Evolutionary conservation across 2,113 vertebrate genomes (phyloP).

Genomic region (Oxygymnocypris stewartii): DNA sequence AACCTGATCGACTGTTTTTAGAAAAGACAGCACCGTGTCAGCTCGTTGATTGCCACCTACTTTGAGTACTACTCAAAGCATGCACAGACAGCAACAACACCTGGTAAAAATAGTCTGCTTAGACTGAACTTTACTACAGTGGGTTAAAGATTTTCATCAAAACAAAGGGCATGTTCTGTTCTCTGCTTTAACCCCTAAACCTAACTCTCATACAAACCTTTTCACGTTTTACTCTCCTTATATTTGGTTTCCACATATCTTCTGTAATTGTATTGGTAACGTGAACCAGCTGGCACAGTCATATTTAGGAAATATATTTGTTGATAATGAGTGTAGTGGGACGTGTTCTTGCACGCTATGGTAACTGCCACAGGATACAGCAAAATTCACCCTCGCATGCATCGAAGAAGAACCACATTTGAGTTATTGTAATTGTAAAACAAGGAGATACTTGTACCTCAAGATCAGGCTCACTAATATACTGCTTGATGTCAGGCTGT

Average conservation of each 20-base stretch:
- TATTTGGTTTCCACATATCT: background rate
- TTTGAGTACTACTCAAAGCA: conserved; percentile 21
- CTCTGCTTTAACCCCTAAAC: background rate
- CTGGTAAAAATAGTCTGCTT: conserved; percentile 15
- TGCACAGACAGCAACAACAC: background rate
- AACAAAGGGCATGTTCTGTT: background rate
- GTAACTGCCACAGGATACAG: conserved; percentile 72
- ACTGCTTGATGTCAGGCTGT: conserved; percentile 59
- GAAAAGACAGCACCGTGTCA: conserved; percentile 24
- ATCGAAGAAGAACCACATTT: conserved; percentile 60
- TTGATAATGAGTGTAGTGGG: conserved; percentile 29
- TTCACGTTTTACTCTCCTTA: background rate
- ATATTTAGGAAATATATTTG: conserved; percentile 40
- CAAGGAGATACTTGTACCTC: conserved; percentile 66
- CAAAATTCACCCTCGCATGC: conserved; percentile 41
- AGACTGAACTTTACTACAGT: background rate
- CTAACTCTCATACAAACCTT: background rate
- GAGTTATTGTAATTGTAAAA: conserved; percentile 59
- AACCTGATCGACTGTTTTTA: conserved; percentile 54
- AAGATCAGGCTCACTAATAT: conserved; percentile 62
- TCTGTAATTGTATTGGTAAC: conserved; percentile 57
- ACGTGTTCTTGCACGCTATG: conserved; percentile 68
- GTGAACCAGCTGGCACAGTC: conserved; percentile 57
- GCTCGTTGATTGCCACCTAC: conserved; percentile 20
- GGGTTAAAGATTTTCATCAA: background rate